A percentile compares a stretch with the other conserved stretches of the same genome.
Conservation (phyloP, 1,140 invertebrate species). For the Cydia fagiglandana region DNA sequence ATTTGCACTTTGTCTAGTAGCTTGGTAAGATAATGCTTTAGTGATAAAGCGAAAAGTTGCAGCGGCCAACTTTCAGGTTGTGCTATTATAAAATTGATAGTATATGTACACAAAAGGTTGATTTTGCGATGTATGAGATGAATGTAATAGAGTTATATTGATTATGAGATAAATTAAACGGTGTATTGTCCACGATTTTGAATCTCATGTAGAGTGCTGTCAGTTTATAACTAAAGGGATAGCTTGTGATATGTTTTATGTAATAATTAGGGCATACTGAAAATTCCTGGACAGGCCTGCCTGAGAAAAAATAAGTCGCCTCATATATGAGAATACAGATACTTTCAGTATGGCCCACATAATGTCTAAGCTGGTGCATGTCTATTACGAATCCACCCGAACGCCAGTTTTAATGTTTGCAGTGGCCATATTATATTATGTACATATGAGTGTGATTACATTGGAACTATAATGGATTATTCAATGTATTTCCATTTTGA, state of each 20-base stretch:
- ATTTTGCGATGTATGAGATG: constrained; percentile 31
- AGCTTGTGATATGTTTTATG: constrained; percentile 41
- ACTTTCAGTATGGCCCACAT: too few relatives aligned
- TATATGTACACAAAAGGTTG: constrained; percentile 30
- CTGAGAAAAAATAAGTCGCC: too few relatives aligned
- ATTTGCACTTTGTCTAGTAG: constrained; percentile 55
- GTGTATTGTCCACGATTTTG: constrained; percentile 36
- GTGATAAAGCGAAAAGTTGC: constrained; percentile 61
- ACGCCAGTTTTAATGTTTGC: constrained; percentile 19
- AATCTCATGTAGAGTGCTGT: constrained; percentile 55
- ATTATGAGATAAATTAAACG: constrained; percentile 30
- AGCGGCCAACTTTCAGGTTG: constrained; percentile 69
- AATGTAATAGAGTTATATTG: constrained; percentile 35
- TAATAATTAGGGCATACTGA: too few relatives aligned
- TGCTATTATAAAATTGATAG: constrained; percentile 62
- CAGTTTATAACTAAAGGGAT: constrained; percentile 39
- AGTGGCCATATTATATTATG: constrained; percentile 27
- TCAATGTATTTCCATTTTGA: constrained; percentile 8
- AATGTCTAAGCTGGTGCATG: constrained; percentile 28
- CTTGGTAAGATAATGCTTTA: constrained; percentile 56
- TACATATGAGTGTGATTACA: constrained; percentile 25
- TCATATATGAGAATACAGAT: too few relatives aligned
- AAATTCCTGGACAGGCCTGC: too few relatives aligned
- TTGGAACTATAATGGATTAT: constrained; percentile 4
- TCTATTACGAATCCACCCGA: constrained; percentile 11